Percentiles rank a stretch among this genome's conserved stretches.
These are phyloP conservation scores for Euura lappo DNA, from an alignment of 1,140 invertebrate species.

Conservation along the genomic window DNA sequence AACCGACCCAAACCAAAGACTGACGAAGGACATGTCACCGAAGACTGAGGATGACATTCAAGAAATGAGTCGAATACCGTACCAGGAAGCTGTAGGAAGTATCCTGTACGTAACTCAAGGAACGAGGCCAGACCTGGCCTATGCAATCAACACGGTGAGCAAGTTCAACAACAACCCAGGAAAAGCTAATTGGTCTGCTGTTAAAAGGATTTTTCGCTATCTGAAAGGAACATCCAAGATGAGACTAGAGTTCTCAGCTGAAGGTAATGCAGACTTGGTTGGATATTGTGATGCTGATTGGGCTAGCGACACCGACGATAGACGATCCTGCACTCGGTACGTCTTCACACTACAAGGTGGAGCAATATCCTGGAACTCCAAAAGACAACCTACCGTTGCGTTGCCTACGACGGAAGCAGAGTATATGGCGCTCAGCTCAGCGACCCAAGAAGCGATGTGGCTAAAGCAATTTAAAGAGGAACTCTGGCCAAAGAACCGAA, in stretches of 20 bases:
- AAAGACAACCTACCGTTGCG: too few relatives aligned
- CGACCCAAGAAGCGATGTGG: constrained; percentile 15
- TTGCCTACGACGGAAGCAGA: too few relatives aligned
- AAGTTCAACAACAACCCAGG: constrained; percentile 21
- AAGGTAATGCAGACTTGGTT: neutral
- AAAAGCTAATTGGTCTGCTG: constrained; percentile 32
- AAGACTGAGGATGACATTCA: constrained; percentile 21
- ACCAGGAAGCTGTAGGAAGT: constrained; percentile 36
- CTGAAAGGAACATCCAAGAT: constrained; percentile 26
- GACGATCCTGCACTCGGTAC: constrained; percentile 36
- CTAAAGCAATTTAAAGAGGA: neutral
- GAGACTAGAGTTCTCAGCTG: constrained; percentile 20
- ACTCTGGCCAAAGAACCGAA: too few relatives aligned
- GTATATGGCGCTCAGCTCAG: too few relatives aligned
- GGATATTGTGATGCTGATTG: constrained; percentile 33
- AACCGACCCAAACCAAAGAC: constrained; percentile 37
- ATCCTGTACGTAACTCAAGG: constrained; percentile 42
- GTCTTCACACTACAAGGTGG: constrained; percentile 3
- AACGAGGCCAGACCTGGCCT: constrained; percentile 49
- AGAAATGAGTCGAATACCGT: constrained; percentile 20
- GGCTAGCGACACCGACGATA: constrained; percentile 9
- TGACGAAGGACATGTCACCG: constrained; percentile 30
- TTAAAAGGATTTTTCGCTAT: constrained; percentile 36
- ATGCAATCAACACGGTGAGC: constrained; percentile 31
- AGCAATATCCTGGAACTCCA: too few relatives aligned